These are phyloP conservation scores for Rhingia campestris DNA, from an alignment of 2,888 invertebrate genomes.

Conservation along the genomic window DNA sequence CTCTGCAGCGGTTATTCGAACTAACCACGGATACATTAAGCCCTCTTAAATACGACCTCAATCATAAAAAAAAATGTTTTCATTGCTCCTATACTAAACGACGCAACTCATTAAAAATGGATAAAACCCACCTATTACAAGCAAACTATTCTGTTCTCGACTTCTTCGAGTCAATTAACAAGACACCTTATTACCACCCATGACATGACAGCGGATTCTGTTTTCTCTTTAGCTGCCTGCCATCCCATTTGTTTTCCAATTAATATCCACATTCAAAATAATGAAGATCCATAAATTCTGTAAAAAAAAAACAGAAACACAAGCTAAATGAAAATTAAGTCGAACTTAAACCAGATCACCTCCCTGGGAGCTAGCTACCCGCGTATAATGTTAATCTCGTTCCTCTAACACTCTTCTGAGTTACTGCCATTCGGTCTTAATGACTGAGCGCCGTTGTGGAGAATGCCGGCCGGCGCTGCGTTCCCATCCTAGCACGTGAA, in stretches of 20 bases:
- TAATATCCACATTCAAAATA: constrained; percentile 54
- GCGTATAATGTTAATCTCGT: constrained; percentile 6
- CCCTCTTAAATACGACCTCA: too few species aligned
- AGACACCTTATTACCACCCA: constrained; percentile 48
- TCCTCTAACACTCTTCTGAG: constrained; percentile 1
- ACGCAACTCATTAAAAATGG: too few species aligned
- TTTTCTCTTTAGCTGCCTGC: constrained; percentile 24
- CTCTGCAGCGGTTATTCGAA: too few species aligned
- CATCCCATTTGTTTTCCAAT: constrained; percentile 45
- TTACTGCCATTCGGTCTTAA: constrained; percentile 17
- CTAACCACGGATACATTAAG: too few species aligned
- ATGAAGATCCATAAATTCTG: constrained; percentile 48
- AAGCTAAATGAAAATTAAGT: constrained; percentile 13
- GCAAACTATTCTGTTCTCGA: not conserved
- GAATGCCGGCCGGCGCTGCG: not conserved
- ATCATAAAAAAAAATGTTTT: too few species aligned
- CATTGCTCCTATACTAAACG: too few species aligned
- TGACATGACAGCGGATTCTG: constrained; percentile 9
- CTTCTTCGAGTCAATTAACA: constrained; percentile 35
- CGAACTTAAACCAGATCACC: constrained; percentile 37
- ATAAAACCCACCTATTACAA: not conserved
- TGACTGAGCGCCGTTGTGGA: constrained; percentile 16
- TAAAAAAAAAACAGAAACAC: constrained; percentile 1
- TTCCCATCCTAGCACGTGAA: constrained; percentile 21
- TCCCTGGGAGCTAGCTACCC: constrained; percentile 7